Conservation (phyloP, 1,140 invertebrate species). For the Steinernema khuongi region DNA sequence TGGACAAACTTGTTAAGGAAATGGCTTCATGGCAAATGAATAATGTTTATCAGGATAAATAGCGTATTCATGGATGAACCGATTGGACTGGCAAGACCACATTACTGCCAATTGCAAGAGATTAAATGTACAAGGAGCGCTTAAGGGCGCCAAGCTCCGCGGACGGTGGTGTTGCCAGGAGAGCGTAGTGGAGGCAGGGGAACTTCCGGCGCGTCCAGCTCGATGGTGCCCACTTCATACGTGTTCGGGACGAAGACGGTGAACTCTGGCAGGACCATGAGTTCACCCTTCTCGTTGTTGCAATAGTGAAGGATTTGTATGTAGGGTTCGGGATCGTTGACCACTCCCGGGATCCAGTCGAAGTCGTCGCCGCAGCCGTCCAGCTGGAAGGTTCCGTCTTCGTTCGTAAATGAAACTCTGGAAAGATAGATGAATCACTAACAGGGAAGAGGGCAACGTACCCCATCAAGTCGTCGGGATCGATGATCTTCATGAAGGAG, state of each 20-base stretch:
- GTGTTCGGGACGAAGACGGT: conserved; percentile 54
- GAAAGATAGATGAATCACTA: conserved; percentile 2
- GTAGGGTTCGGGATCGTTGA: conserved; percentile 48
- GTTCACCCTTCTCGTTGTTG: conserved; percentile 51
- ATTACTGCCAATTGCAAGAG: no score
- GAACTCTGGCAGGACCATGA: conserved; percentile 35
- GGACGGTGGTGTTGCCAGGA: not conserved
- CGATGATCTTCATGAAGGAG: conserved; percentile 27
- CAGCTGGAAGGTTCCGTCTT: conserved; percentile 50
- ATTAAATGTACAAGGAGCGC: no score
- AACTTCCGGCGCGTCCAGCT: conserved; percentile 32
- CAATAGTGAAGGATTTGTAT: conserved; percentile 52
- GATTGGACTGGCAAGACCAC: no score
- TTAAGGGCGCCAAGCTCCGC: not conserved
- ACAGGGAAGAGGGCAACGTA: conserved; percentile 18
- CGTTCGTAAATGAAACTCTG: conserved; percentile 52
- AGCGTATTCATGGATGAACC: no score
- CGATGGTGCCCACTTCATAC: conserved; percentile 49
- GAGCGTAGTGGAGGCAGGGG: not conserved
- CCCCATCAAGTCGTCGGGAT: conserved; percentile 43
- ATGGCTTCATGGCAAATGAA: no score
- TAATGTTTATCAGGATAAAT: no score
- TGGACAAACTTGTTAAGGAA: no score
- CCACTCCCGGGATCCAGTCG: conserved; percentile 49
- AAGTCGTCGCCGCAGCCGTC: conserved; percentile 53